phyloP scores from a whole-genome alignment of 2,888 invertebrate species.

The Cryptops parisi region DNA sequence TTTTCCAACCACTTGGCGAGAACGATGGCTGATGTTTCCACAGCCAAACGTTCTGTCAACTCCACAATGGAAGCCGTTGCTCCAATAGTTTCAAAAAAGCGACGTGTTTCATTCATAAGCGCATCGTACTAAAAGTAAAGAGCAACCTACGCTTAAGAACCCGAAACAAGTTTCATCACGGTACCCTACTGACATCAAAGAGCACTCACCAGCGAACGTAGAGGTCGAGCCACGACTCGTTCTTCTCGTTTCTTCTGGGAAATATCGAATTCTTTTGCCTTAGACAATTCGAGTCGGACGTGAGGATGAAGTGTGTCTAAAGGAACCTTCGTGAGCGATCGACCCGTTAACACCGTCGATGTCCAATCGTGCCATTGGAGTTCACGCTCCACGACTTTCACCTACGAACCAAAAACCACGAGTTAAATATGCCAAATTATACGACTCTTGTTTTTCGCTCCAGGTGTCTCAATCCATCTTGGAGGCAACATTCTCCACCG shows the following conservation, averaged over 20 bases:
- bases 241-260: slow-evolving; percentile 6
- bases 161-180: background rate
- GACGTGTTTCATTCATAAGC: background rate
- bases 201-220: slow-evolving; percentile 12
- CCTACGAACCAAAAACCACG: slow-evolving; percentile 10
- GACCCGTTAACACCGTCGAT: slow-evolving; percentile 11
- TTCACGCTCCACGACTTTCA: slow-evolving; percentile 15
- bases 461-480: too few species aligned
- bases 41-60: background rate
- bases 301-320: slow-evolving; percentile 13
- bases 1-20: too few species aligned
- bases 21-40: background rate
- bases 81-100: background rate
- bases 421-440: too few species aligned
- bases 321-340: slow-evolving; percentile 1
- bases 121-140: background rate
- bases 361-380: slow-evolving; percentile 14
- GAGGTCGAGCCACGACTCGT: slow-evolving; percentile 17
- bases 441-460: too few species aligned
- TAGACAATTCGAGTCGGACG: slow-evolving; percentile 2
- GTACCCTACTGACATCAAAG: background rate
- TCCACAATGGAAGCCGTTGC: background rate
- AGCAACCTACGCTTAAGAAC: background rate
- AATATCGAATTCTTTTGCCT: slow-evolving; percentile 8
- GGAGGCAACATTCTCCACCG: too few species aligned